Evolutionary conservation across 2,888 invertebrate genomes (phyloP).

Genomic region (Drosophila cognata): DNA sequence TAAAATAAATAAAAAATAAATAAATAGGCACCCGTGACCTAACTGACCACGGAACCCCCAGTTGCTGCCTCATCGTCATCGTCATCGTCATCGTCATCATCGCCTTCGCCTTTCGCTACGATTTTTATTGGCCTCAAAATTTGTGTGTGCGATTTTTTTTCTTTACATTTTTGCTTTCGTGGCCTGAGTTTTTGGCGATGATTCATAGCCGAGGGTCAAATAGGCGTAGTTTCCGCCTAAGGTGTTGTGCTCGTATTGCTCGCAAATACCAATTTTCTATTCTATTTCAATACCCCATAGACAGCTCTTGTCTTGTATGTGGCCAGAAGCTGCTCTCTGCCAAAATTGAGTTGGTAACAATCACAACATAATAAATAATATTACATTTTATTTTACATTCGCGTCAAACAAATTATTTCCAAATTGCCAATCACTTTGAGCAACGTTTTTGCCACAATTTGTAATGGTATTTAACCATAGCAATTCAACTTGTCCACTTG

Average conservation of each 20-base stretch:
- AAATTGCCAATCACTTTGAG: neutral
- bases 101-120: slow-evolving; percentile 65
- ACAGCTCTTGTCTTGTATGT: neutral
- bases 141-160: slow-evolving; percentile 26
- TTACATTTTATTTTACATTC: neutral
- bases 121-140: slow-evolving; percentile 47
- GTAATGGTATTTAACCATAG: neutral
- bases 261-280: neutral
- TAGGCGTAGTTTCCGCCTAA: slow-evolving; percentile 59
- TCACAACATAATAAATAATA: neutral
- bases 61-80: neutral
- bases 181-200: slow-evolving; percentile 32
- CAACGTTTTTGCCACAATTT: neutral
- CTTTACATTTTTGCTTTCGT: slow-evolving; percentile 15
- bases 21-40: slow-evolving; percentile 47
- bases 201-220: slow-evolving; percentile 68
- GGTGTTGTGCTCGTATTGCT: neutral
- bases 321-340: neutral
- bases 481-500: neutral
- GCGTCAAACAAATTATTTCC: neutral
- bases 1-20: neutral
- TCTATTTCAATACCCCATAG: neutral
- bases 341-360: neutral
- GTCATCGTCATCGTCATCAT: slow-evolving; percentile 11
- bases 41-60: slow-evolving; percentile 31